Conservation (phyloP, 1,140 invertebrate genomes). For the Pogonognathellus flavescens region DNA sequence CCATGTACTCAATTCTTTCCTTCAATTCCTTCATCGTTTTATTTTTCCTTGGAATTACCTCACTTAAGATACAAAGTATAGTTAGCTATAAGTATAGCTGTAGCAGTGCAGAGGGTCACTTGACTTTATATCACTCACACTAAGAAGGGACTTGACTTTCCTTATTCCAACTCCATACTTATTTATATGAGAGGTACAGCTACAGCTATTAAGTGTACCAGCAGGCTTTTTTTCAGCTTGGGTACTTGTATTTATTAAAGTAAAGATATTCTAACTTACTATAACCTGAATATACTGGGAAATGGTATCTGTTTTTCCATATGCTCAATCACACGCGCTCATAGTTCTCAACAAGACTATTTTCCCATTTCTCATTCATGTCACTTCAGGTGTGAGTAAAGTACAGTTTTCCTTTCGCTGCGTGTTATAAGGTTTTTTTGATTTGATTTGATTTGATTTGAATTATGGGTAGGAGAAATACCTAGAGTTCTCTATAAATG, state of each 20-base stretch:
- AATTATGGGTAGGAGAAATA: not conserved
- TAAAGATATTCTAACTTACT: too few species aligned
- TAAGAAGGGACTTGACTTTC: slow-evolving; percentile 7
- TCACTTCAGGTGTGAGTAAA: slow-evolving; percentile 34
- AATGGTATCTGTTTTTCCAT: not conserved
- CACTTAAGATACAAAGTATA: not conserved
- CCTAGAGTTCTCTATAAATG: too few species aligned
- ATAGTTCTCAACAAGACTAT: slow-evolving; percentile 54
- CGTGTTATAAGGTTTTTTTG: not conserved
- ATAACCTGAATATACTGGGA: too few species aligned
- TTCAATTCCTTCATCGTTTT: not conserved
- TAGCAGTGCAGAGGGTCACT: not conserved
- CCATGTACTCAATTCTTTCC: slow-evolving; percentile 25
- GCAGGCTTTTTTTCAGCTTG: too few species aligned
- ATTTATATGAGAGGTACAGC: slow-evolving; percentile 1
- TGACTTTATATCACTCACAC: slow-evolving; percentile 14
- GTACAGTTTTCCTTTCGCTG: not conserved
- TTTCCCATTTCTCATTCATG: not conserved
- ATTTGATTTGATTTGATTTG: not conserved
- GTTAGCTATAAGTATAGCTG: too few species aligned
- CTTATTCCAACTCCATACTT: not conserved
- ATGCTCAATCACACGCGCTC: slow-evolving; percentile 28
- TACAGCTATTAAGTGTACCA: too few species aligned
- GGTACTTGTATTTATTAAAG: too few species aligned
- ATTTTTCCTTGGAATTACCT: not conserved